Evolutionary conservation across 2,797 vertebrate genomes (phyloP).

Genomic region (Falco berigora): DNA sequence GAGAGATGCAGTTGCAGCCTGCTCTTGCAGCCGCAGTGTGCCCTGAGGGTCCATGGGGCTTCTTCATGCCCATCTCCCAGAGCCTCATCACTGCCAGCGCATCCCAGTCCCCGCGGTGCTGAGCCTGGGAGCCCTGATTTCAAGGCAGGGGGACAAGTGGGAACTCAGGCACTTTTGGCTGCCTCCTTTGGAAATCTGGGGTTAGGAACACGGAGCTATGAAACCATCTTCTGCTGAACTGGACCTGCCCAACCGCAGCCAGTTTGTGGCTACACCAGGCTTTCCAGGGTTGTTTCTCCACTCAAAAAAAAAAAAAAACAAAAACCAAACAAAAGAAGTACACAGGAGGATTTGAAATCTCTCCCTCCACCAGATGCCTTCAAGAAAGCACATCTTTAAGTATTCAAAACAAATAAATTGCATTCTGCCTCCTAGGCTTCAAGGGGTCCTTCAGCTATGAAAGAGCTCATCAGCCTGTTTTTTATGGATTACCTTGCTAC

Average conservation of each 20-base stretch:
- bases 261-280: no score
- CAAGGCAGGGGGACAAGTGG: accelerated
- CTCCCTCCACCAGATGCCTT: background rate
- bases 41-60: background rate
- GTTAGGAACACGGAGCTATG: background rate
- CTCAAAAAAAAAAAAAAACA: background rate
- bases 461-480: background rate
- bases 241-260: background rate
- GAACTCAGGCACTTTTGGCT: background rate
- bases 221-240: background rate
- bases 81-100: accelerated
- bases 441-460: background rate
- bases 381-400: background rate
- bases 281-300: background rate
- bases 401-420: background rate
- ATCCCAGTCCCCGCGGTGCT: background rate
- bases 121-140: background rate
- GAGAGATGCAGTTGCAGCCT: background rate
- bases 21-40: accelerated
- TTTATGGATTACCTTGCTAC: background rate
- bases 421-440: background rate
- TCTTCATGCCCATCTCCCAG: accelerated
- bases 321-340: no score
- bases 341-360: background rate
- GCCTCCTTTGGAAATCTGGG: background rate